Evolutionary conservation across 2,888 invertebrate species (phyloP).

Genomic region (Melieria omissa): DNA sequence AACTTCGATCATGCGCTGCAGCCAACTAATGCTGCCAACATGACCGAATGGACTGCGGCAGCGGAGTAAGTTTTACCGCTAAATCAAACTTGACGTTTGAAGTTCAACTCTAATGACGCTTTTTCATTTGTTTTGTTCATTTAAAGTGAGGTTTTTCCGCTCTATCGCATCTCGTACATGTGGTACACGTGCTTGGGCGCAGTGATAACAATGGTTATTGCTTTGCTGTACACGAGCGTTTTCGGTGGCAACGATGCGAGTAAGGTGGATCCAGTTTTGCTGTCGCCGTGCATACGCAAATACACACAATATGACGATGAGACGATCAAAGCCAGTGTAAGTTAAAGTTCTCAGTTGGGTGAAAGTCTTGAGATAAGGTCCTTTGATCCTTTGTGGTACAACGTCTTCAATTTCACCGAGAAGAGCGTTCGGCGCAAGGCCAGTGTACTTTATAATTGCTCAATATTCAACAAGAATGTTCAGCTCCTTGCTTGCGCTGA

Average conservation of each 20-base stretch:
- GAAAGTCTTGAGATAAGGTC: not conserved
- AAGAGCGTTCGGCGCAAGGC: too few species aligned
- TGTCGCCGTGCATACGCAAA: conserved; percentile 71
- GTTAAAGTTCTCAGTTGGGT: conserved; percentile 8
- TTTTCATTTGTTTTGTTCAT: conserved; percentile 14
- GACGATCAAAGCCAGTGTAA: conserved; percentile 45
- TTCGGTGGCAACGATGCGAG: conserved; percentile 69
- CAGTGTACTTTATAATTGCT: too few species aligned
- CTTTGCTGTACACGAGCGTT: conserved; percentile 54
- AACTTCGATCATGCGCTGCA: conserved; percentile 66
- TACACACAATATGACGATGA: conserved; percentile 44
- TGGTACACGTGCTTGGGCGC: conserved; percentile 79
- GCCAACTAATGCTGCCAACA: conserved; percentile 47
- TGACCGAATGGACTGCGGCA: conserved; percentile 41
- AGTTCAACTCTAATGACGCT: conserved; percentile 7
- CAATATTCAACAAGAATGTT: too few species aligned
- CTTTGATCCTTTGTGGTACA: too few species aligned
- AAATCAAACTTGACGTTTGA: not conserved
- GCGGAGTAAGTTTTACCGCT: conserved; percentile 52
- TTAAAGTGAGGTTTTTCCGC: conserved; percentile 60
- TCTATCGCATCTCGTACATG: conserved; percentile 81
- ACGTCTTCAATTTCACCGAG: too few species aligned
- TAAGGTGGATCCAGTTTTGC: conserved; percentile 70
- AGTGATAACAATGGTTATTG: conserved; percentile 70
- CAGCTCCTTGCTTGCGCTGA: too few species aligned